Conservation (phyloP, 2,113 vertebrate species). For the Perognathus longimembris region DNA sequence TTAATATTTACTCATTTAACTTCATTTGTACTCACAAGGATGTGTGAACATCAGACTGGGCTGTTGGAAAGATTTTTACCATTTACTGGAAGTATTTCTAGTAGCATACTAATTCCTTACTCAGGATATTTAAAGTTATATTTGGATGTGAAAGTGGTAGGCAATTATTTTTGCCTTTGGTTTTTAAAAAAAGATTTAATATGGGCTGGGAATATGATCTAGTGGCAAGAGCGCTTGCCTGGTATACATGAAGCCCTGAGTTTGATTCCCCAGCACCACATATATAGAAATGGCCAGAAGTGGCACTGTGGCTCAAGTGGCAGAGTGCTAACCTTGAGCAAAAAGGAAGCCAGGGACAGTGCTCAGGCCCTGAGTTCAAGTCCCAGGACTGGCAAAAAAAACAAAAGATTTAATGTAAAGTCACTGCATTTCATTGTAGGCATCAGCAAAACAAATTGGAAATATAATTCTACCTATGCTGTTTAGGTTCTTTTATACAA, state of each 20-base stretch:
- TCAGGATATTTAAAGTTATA: neutral
- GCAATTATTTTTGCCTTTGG: neutral
- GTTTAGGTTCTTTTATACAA: neutral
- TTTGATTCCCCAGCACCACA: too few relatives aligned
- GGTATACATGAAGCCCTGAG: too few relatives aligned
- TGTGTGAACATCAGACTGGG: neutral
- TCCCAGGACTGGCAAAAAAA: too few relatives aligned
- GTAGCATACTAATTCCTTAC: neutral
- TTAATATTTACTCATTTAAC: neutral
- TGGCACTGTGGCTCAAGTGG: too few relatives aligned
- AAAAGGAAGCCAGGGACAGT: too few relatives aligned
- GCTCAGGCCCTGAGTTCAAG: too few relatives aligned
- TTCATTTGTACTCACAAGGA: neutral
- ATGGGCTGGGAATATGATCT: too few relatives aligned
- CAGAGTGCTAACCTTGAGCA: too few relatives aligned
- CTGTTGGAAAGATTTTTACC: neutral
- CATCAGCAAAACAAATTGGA: slow-evolving; percentile 36
- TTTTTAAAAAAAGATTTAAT: too few relatives aligned
- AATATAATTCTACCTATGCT: slow-evolving; percentile 16
- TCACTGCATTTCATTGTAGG: neutral
- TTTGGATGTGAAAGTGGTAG: neutral
- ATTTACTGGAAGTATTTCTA: neutral
- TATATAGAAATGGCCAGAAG: too few relatives aligned
- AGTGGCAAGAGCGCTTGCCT: too few relatives aligned
- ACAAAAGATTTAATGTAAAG: slow-evolving; percentile 53